These are phyloP conservation scores for Bolinopsis microptera DNA, from an alignment of 37 sponge, comb jelly and placozoan genomes.

Conservation along the genomic window DNA sequence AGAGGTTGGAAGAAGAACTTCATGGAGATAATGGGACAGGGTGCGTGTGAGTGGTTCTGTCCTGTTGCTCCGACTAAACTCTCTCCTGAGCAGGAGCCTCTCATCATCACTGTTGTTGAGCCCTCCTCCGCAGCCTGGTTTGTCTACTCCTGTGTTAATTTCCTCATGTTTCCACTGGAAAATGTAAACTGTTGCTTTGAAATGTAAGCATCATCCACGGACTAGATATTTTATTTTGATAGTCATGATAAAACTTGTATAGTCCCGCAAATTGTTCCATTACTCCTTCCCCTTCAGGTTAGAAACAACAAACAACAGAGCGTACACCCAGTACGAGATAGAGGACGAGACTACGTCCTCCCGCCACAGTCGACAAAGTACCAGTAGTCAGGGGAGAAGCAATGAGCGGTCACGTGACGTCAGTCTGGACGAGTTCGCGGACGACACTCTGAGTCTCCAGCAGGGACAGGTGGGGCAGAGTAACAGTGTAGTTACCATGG, in stretches of 20 bases:
- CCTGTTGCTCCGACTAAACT: background rate
- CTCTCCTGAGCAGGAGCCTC: constrained; percentile 5
- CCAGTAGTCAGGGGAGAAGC: background rate
- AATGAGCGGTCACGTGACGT: background rate
- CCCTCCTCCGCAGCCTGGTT: constrained; percentile 25
- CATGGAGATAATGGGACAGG: background rate
- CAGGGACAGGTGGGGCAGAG: background rate
- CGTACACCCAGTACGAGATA: background rate
- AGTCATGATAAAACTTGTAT: too few species aligned
- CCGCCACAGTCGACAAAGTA: background rate
- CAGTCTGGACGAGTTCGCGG: background rate
- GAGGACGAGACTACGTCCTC: background rate
- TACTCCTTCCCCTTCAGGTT: background rate
- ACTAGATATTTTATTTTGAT: too few species aligned
- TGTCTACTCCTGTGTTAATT: too few species aligned
- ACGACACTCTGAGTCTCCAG: background rate
- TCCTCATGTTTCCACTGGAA: too few species aligned
- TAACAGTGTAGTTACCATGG: too few species aligned
- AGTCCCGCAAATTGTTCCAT: too few species aligned
- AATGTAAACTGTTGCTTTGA: too few species aligned
- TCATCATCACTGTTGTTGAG: constrained; percentile 15
- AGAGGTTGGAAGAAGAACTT: constrained; percentile 51
- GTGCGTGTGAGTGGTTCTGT: constrained; percentile 5
- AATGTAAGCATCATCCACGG: too few species aligned
- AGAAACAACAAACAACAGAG: background rate